Conservation (phyloP, 2,113 vertebrate species). For the Gracilinanus agilis region DNA sequence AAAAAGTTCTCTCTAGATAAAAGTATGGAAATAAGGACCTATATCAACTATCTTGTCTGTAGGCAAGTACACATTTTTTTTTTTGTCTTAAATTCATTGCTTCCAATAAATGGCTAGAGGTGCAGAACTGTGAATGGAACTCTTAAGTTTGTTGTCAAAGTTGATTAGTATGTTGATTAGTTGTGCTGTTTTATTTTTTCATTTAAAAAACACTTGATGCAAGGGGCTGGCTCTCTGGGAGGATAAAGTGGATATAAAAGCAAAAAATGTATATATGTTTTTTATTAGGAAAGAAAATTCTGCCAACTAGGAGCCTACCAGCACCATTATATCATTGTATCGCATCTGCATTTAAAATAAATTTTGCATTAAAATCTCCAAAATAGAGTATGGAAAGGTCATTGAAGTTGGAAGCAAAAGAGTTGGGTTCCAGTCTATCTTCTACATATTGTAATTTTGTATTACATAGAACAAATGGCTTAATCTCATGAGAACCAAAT, state of each 20-base stretch:
- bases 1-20: background rate
- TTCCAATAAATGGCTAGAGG: background rate
- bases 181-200: background rate
- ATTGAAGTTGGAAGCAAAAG: background rate
- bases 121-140: background rate
- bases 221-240: background rate
- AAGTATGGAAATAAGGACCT: conserved; percentile 14
- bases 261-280: background rate
- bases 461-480: background rate
- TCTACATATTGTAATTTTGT: background rate
- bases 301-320: too few relatives aligned
- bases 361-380: background rate
- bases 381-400: background rate
- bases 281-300: too few relatives aligned
- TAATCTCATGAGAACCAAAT: background rate
- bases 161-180: background rate
- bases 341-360: background rate
- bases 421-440: background rate
- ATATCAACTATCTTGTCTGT: background rate
- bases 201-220: background rate
- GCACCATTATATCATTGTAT: too few relatives aligned
- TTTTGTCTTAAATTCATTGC: background rate
- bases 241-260: background rate
- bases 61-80: background rate
- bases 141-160: background rate